Percentiles rank a stretch among this genome's conserved stretches.
These are phyloP conservation scores for Oreochromis grahami DNA, from an alignment of 2,797 vertebrate species.

Conservation along the genomic window DNA sequence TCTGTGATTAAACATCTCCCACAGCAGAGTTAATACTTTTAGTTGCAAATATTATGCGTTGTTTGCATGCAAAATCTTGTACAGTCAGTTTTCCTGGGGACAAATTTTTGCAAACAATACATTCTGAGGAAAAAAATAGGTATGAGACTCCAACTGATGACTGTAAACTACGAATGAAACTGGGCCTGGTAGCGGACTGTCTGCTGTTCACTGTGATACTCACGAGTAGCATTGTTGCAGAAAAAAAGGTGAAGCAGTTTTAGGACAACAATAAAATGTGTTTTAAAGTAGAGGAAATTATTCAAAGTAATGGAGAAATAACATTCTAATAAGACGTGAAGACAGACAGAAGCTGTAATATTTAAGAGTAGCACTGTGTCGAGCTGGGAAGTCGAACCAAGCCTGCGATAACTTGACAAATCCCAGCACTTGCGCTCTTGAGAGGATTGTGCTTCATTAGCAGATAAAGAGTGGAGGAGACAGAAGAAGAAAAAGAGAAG, in stretches of 20 bases:
- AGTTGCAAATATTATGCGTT: constrained; percentile 10
- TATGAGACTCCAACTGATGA: not conserved
- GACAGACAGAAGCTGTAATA: constrained; percentile 1
- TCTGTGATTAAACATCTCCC: constrained; percentile 39
- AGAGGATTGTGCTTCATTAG: constrained; percentile 63
- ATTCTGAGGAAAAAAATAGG: not conserved
- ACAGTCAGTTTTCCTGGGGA: not conserved
- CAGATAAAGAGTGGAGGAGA: constrained; percentile 51
- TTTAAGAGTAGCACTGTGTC: constrained; percentile 10
- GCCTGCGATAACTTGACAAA: constrained; percentile 43
- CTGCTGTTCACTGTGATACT: constrained; percentile 14
- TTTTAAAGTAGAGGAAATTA: not conserved
- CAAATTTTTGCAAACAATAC: not conserved
- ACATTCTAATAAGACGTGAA: not conserved
- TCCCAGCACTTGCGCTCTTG: constrained; percentile 33
- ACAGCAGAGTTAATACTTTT: constrained; percentile 3
- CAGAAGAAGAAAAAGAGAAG: constrained; percentile 7
- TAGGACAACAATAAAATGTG: not conserved
- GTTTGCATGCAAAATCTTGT: not conserved
- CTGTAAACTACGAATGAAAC: not conserved
- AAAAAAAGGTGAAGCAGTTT: not conserved
- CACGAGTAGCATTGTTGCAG: not conserved
- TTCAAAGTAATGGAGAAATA: not conserved
- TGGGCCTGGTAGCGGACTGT: constrained; percentile 1
- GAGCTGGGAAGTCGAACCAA: constrained; percentile 1